Conservation (phyloP, 2,888 invertebrate species). For the Junonia oenone region DNA sequence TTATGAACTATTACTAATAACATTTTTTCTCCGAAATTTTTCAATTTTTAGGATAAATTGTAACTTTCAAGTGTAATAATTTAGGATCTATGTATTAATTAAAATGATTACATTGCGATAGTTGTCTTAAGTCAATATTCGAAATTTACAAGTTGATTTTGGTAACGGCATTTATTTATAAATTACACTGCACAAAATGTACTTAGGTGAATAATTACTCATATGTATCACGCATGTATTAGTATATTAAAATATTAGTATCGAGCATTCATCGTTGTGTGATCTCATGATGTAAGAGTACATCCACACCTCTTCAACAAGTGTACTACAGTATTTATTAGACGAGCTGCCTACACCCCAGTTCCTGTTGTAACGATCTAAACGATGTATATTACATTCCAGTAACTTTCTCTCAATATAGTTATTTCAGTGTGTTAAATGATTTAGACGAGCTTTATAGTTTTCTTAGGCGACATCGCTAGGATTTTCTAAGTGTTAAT, state of each 20-base stretch:
- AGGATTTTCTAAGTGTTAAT: constrained; percentile 58
- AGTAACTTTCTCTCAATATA: constrained; percentile 54
- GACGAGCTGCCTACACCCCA: constrained; percentile 38
- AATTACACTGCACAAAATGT: constrained; percentile 73
- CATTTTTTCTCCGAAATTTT: constrained; percentile 61
- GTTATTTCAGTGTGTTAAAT: constrained; percentile 57
- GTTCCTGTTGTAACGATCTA: constrained; percentile 40
- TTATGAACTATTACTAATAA: constrained; percentile 56
- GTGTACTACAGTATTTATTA: constrained; percentile 32
- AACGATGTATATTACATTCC: constrained; percentile 65
- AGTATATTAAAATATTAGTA: constrained; percentile 45
- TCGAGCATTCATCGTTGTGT: constrained; percentile 55
- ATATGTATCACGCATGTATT: constrained; percentile 45
- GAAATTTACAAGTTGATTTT: constrained; percentile 53
- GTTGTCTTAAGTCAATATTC: constrained; percentile 45
- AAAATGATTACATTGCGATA: constrained; percentile 43
- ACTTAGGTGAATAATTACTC: constrained; percentile 58
- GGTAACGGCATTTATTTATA: constrained; percentile 66
- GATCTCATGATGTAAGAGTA: constrained; percentile 63
- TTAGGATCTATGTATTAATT: constrained; percentile 45
- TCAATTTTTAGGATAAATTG: constrained; percentile 54
- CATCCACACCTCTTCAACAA: constrained; percentile 35
- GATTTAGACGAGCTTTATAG: constrained; percentile 65
- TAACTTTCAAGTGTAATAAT: constrained; percentile 40
- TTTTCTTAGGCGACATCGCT: constrained; percentile 61